Evolutionary conservation across 2,888 invertebrate genomes (phyloP), one percentile per base, ranked within the genome.

Genomic region (Tetrapedia diversipes): DNA sequence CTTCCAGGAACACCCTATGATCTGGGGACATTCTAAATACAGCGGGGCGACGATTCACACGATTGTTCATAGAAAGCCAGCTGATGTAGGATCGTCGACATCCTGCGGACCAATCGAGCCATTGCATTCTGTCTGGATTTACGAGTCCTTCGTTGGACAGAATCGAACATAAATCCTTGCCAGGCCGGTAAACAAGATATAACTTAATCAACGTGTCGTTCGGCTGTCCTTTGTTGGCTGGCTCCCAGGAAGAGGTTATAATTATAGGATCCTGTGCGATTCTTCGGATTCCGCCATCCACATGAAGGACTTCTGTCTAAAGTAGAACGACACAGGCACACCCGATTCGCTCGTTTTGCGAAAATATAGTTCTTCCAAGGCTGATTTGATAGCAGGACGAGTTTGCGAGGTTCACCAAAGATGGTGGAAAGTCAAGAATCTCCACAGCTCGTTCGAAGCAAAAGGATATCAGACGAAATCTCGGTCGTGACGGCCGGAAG

Each of bases 111-210:
- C n/a, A n/a, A 22, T 32, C 11, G 41, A 53, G 24, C 16, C 32
- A 39, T 32, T 32, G 54, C 39, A 57, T 57, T 41, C 39, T n/a
- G 14, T 57, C 39, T n/a, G 39, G 39, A 41, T 37, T 29, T 41
- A 32, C 37, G 49, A 57, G 34, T 77, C 73, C 77, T 73, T 77
- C 75, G 60, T 39, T 74, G 49, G 65, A 68, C 64, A 72, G 67
- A 72, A 74, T 79, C 71, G 51, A 59, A 67, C 79, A 81, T 82
- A 77, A 77, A 85, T 82, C 76, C 64, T 74, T 65, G 66, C 70
- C 79, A 72, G 78, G 75, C 71, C 57, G 51, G 60, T 72, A 64
- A 66, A 49, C 37, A 56, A 47, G 53, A 65, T 81, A 71, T 72
- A 81, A 81, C 81, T 80, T 77, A 69, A 80, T 80, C 77, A 65